Evolutionary conservation across 2,797 vertebrate species (phyloP).

Genomic region (Rhynchotus rufescens): DNA sequence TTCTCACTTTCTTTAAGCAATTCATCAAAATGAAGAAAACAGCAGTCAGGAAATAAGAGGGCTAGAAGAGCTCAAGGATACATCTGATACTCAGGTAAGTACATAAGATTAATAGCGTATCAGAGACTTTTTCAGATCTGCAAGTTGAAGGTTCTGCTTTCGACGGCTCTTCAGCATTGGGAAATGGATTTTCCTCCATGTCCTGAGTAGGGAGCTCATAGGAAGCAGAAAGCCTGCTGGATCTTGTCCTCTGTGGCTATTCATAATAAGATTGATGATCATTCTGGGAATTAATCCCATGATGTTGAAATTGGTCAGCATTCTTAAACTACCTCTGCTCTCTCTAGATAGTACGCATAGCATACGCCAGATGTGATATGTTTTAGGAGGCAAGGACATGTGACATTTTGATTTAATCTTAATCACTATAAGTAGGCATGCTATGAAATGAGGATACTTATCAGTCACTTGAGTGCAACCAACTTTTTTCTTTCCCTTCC

Average conservation of each 20-base stretch:
- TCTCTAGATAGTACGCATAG: conserved; percentile 7
- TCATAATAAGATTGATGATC: conserved; percentile 44
- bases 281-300: conserved; percentile 35
- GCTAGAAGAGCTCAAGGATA: conserved; percentile 58
- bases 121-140: not conserved
- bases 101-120: not conserved
- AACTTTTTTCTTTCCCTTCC: conserved; percentile 2
- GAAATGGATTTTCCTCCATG: not conserved
- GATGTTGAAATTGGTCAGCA: conserved; percentile 26
- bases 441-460: conserved; percentile 55
- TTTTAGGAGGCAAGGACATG: conserved; percentile 12
- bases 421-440: conserved; percentile 50
- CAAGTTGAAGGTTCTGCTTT: conserved; percentile 3
- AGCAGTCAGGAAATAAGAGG: conserved; percentile 48
- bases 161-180: not conserved
- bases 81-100: conserved; percentile 76
- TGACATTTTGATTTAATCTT: conserved; percentile 53
- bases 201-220: not conserved
- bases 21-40: conserved; percentile 79
- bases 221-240: not conserved
- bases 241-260: conserved; percentile 16
- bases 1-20: conserved; percentile 56
- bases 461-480: conserved; percentile 33
- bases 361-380: conserved; percentile 31
- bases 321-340: conserved; percentile 36